Conservation (phyloP, 2,797 vertebrate species). For the Diglossa cyanea region DNA sequence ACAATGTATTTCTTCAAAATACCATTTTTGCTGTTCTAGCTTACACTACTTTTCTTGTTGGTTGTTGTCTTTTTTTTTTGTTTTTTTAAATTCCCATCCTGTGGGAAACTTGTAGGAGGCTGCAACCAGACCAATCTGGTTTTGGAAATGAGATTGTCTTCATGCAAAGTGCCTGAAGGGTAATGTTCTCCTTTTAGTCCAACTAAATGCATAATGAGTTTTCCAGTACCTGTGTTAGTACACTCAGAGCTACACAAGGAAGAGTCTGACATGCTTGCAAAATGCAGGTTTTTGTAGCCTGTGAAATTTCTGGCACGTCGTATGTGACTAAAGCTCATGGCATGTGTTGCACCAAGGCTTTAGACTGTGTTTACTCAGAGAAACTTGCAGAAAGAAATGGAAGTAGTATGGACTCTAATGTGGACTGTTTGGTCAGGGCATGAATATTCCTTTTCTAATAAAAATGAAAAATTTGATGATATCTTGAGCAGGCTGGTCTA, state of each 20-base stretch:
- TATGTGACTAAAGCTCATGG: not conserved
- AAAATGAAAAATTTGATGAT: not conserved
- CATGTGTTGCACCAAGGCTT: not conserved
- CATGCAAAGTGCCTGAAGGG: not conserved
- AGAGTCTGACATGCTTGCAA: not conserved
- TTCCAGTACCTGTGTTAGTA: not conserved
- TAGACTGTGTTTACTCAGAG: not conserved
- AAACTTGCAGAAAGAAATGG: not conserved
- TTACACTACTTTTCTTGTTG: not conserved
- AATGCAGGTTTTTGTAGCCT: not conserved
- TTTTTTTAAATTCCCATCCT: not conserved
- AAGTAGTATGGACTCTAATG: accelerated
- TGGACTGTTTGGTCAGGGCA: not conserved
- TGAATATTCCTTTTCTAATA: not conserved
- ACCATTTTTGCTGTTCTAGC: not conserved
- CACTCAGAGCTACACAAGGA: not conserved
- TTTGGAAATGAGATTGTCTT: not conserved
- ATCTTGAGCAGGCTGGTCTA: not conserved
- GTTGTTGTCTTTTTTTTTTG: accelerated
- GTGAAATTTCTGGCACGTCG: not conserved
- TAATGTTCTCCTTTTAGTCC: not conserved
- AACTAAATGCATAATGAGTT: not conserved
- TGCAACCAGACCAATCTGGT: not conserved
- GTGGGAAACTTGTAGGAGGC: not conserved
- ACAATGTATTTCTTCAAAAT: not conserved